Evolutionary conservation across 2,797 vertebrate species (phyloP).

Genomic region (Mallotus villosus): DNA sequence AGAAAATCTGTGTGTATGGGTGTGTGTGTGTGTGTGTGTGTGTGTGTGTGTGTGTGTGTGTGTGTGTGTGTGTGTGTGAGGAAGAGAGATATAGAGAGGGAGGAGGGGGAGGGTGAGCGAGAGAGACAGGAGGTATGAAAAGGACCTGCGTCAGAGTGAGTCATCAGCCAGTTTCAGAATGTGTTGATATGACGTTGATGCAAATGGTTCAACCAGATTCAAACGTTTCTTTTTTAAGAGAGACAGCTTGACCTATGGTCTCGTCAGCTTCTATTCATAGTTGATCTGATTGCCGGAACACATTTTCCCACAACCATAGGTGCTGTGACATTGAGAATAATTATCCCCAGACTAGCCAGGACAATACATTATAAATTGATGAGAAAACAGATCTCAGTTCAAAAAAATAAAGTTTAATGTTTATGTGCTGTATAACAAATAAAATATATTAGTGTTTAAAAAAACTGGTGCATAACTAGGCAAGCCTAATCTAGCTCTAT

Average conservation of each 20-base stretch:
- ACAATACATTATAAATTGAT: constrained; percentile 20
- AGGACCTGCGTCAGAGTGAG: constrained; percentile 78
- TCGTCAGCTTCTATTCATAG: constrained; percentile 22
- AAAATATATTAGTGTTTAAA: constrained; percentile 99
- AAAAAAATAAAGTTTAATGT: constrained; percentile 95
- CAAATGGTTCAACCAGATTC: constrained; percentile 63
- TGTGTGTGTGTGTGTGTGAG: constrained; percentile 31
- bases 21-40: constrained; percentile 30
- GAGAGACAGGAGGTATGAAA: constrained; percentile 62
- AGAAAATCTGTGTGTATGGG: constrained; percentile 58
- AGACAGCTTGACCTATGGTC: neutral
- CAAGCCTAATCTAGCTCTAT: constrained; percentile 71
- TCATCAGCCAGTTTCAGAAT: constrained; percentile 86
- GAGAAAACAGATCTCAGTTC: constrained; percentile 68
- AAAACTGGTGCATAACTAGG: constrained; percentile 82
- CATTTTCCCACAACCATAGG: neutral
- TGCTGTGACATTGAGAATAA: neutral
- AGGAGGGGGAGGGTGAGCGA: constrained; percentile 19
- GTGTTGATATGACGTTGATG: constrained; percentile 80
- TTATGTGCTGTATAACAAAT: constrained; percentile 92
- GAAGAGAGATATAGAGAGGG: constrained; percentile 47
- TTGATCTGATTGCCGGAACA: constrained; percentile 17
- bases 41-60: constrained; percentile 48
- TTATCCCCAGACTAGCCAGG: neutral
- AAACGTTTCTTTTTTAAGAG: constrained; percentile 22